Conservation (phyloP, 1,140 invertebrate genomes). For the Dermatophagoides farinae region DNA sequence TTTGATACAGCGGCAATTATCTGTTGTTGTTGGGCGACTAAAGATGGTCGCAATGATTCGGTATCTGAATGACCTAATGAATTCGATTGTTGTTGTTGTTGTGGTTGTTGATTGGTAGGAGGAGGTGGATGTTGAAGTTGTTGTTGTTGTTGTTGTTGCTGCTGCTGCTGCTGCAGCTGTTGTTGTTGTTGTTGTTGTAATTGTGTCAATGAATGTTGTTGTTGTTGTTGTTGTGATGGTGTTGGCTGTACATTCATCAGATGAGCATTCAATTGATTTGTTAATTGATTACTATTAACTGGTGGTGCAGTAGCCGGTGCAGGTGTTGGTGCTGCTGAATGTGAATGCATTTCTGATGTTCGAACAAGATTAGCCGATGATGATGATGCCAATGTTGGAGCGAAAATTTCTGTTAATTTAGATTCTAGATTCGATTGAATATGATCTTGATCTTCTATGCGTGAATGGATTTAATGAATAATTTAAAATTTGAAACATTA, state of each 20-base stretch:
- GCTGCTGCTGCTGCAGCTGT: background rate
- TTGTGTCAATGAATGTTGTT: background rate
- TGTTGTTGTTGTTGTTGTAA: background rate
- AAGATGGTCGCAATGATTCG: background rate
- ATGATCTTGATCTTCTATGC: background rate
- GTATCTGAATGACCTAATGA: background rate
- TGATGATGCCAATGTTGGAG: background rate
- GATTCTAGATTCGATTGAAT: conserved; percentile 4
- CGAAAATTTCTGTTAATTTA: conserved; percentile 6
- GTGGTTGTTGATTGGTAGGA: background rate
- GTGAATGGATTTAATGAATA: background rate
- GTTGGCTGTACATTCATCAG: background rate
- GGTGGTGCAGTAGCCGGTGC: background rate
- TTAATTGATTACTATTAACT: background rate
- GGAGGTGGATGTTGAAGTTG: background rate
- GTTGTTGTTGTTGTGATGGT: background rate
- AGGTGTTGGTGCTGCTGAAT: background rate
- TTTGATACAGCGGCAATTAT: background rate
- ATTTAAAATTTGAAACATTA: too few relatives aligned
- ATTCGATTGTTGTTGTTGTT: background rate
- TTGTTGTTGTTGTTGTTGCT: background rate
- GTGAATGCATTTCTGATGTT: background rate
- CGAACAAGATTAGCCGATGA: background rate
- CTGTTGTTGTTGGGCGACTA: background rate
- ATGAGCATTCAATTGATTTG: background rate